Evolutionary conservation across 1,140 invertebrate genomes (phyloP), one percentile per base, ranked within the genome.

Genomic region (Conus ventricosus): DNA sequence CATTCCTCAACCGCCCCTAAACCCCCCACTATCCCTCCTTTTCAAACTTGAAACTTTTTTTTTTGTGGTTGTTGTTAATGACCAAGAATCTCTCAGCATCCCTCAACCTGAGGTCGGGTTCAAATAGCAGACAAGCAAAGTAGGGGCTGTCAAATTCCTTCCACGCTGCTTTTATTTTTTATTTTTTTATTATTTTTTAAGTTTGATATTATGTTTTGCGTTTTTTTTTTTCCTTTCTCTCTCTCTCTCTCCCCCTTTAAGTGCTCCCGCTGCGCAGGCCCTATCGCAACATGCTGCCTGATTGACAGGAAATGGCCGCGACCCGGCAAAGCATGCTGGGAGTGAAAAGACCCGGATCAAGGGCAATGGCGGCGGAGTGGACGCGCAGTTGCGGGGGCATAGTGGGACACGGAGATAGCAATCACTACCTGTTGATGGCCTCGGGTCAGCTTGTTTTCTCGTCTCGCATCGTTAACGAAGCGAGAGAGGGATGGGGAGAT

Each of bases 241-340:
- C 53, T n/a, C 81, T 51, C 51, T 54, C 81, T 7, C 51, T 55
- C 39, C 5, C 51, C 25, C 81, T 20, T 27, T 54, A 25, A n/a
- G 54, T 23, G n/a, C 57, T 67, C 82, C 82, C 82, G 10, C 23
- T 53, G 82, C 82, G 82, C 82, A 84, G 67, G 82, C 54, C 25
- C 54, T 63, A 84, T 63, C 57, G 82, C 82, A 54, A 17, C 54
- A 84, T 55, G 54, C 54, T 20, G 8, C 54, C 53, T 54, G 82
- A 20, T 15, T 84, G 82, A 84, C 82, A 84, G 82, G 82, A 84
- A 84, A 63, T 84, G 51, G 57, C 82, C 7, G 25, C n/a, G 54
- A 53, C 23, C 25, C 23, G 13, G 57, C 27, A 51, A 54, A 51
- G 81, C 53, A 54, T 63, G 82, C 82, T 67, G 82, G 57, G 55